Evolutionary conservation across 2,888 invertebrate species (phyloP).

Genomic region (Schrankia costaestrigalis): DNA sequence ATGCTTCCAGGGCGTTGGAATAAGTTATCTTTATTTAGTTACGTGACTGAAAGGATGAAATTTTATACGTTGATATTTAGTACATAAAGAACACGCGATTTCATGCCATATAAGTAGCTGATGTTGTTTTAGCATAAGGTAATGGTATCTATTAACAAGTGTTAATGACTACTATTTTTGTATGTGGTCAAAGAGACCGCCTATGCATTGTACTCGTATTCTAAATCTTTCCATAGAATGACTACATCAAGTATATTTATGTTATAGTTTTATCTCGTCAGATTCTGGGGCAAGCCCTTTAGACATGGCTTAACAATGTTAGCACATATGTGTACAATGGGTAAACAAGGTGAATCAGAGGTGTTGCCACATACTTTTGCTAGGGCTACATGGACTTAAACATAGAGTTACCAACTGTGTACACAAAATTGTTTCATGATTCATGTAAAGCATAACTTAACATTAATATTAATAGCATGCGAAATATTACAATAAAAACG

Average conservation of each 20-base stretch:
- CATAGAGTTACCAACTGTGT: conserved; percentile 53
- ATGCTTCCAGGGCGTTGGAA: conserved; percentile 16
- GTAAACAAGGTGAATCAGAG: conserved; percentile 65
- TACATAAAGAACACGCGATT: conserved; percentile 8
- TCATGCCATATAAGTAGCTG: conserved; percentile 3
- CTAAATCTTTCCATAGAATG: conserved; percentile 18
- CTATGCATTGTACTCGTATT: conserved; percentile 5
- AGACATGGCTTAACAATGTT: conserved; percentile 32
- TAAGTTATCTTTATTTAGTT: conserved; percentile 22
- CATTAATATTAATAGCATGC: conserved; percentile 13
- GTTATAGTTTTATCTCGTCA: conserved; percentile 22
- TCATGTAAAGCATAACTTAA: conserved; percentile 8
- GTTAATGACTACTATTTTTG: conserved; percentile 23
- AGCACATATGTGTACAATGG: conserved; percentile 30
- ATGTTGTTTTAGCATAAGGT: conserved; percentile 13
- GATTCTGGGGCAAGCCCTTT: conserved; percentile 41
- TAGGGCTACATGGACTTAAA: conserved; percentile 47
- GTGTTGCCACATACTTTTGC: conserved; percentile 47
- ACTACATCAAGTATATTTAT: conserved; percentile 27
- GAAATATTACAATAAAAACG: conserved; percentile 2
- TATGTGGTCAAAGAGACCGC: conserved; percentile 10
- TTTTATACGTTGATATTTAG: conserved; percentile 7
- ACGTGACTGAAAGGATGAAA: conserved; percentile 7
- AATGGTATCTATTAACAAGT: conserved; percentile 18
- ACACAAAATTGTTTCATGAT: conserved; percentile 38